Evolutionary conservation across 2,797 vertebrate genomes (phyloP).

Genomic region (Poliocrania exsul): DNA sequence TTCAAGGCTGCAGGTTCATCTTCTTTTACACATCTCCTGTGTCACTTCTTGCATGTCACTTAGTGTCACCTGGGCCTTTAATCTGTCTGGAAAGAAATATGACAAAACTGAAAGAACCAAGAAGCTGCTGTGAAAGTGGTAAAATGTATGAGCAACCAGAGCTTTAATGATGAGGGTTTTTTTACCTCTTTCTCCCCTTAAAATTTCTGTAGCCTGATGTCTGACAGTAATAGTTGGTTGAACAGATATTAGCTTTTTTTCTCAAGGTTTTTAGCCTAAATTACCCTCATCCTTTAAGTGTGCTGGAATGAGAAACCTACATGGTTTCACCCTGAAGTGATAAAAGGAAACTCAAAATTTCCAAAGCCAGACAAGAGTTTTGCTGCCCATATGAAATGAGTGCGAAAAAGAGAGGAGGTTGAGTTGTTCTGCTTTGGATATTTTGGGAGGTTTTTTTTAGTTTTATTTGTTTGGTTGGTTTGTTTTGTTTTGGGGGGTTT

Average conservation of each 20-base stretch:
- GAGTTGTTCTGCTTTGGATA: not conserved
- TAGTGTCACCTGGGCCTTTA: not conserved
- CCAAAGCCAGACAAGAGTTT: not conserved
- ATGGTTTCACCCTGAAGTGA: not conserved
- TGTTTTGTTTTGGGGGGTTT: not conserved
- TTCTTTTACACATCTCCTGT: not conserved
- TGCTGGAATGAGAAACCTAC: not conserved
- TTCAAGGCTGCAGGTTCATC: not conserved
- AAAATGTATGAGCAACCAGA: not conserved
- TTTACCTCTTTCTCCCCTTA: not conserved
- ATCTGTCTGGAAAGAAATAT: conserved; percentile 6
- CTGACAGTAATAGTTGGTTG: not conserved
- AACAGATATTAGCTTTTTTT: not conserved
- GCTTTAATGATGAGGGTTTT: not conserved
- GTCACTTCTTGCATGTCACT: not conserved
- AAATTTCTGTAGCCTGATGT: not conserved
- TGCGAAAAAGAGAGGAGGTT: not conserved
- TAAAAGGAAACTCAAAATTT: not conserved
- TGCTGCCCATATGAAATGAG: not conserved
- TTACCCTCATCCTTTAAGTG: not conserved
- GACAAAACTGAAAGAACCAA: not conserved
- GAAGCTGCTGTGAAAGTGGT: not conserved
- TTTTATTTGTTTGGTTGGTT: too few species aligned
- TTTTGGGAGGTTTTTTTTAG: not conserved
- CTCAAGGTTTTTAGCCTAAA: not conserved